These are phyloP conservation scores for Ceriagrion tenellum DNA, from an alignment of 2,888 invertebrate genomes.

Conservation along the genomic window DNA sequence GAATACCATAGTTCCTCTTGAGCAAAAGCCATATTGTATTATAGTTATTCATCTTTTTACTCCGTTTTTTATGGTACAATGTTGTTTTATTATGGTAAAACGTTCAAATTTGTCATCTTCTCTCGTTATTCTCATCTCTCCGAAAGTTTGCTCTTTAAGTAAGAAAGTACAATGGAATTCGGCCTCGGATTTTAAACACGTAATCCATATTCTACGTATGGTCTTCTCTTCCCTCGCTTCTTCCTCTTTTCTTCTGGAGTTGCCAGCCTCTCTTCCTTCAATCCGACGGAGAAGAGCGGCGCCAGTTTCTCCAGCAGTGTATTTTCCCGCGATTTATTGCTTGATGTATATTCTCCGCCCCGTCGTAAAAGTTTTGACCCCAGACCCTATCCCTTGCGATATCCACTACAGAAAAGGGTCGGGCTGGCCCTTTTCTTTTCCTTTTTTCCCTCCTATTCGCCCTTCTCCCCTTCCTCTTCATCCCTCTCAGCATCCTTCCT, in stretches of 20 bases:
- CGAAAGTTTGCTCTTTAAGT: not conserved
- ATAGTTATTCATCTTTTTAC: too few relatives aligned
- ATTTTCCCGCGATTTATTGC: not conserved
- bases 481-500: too few relatives aligned
- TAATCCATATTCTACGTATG: not conserved
- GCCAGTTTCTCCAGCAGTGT: not conserved
- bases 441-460: not conserved
- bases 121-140: not conserved
- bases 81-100: too few relatives aligned
- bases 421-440: not conserved
- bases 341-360: not conserved
- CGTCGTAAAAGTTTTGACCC: constrained; percentile 19
- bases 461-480: not conserved
- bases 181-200: not conserved
- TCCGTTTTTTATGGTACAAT: too few relatives aligned
- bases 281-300: not conserved
- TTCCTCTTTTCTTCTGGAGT: not conserved
- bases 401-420: not conserved
- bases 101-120: not conserved
- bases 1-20: too few relatives aligned
- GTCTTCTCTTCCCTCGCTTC: not conserved
- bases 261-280: not conserved
- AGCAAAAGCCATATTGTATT: too few relatives aligned
- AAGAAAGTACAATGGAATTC: not conserved
- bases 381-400: not conserved